Evolutionary conservation across 2,888 invertebrate species (phyloP), one percentile per base, ranked within the genome.

Genomic region (Cryptocephalus moraei): DNA sequence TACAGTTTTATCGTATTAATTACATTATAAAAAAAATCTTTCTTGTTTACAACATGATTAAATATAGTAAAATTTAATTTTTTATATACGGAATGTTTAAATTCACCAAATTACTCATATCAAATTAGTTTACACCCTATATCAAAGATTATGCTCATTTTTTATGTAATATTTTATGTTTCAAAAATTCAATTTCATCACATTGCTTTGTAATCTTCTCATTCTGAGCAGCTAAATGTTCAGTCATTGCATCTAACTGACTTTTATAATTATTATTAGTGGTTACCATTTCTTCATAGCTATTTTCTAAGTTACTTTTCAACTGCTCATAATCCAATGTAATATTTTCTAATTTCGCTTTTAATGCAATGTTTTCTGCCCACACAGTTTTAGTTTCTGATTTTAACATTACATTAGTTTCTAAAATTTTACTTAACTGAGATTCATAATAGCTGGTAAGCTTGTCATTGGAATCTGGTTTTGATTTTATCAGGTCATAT

Each of bases 191-290:
- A 56, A 90, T 84, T 65, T 84, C 79, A 70, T 91, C 90, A 64
- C 86, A 84, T 64, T 90, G 88, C 45, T 72, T 71, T 14, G 92
- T 82, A 43, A 95, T 78, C 72, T 90, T 91, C 58, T 93, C 93
- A 71, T 86, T 86, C 75, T 86, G 79, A 44, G 80, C 79, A 12
- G 85, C 85, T 59, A 87, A 72, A 69, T 86, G 86, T 59, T 86
- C 86, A 55, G 82, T 84, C 81, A 87, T 83, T 49, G 82, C 82
- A 59, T 81, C 81, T 45, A 87, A 70, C 64, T 87, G 86, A 33
- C 75, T 70, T 65, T 84, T 82, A 63, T 84, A 85, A 68, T 84
- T 84, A 47, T 67, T 62, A 53, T 62, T 76, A 2, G 80, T 80
- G n/a, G 77, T 78, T 52, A 75, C 73, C 41, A 86, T 72, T 64